A percentile compares a stretch with the other conserved stretches of the same genome.
Evolutionary conservation across 2,113 vertebrate genomes (phyloP).

Genomic region (Eulacestoma nigropectus): DNA sequence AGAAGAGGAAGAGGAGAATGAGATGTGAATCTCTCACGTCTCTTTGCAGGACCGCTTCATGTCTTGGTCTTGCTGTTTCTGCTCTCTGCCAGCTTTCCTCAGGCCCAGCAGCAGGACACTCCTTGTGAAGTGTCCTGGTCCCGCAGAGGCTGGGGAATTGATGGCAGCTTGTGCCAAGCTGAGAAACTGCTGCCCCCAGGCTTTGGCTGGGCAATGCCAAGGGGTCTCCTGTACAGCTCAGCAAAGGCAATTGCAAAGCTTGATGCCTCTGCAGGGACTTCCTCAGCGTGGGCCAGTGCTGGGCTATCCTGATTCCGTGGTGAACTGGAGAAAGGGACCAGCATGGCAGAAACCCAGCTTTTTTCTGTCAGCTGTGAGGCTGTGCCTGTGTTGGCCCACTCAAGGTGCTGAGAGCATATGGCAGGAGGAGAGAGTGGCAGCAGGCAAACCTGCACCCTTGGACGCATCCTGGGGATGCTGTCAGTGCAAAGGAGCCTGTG

Average conservation of each 20-base stretch:
- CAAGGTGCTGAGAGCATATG: rapidly evolving
- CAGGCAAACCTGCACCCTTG: not conserved
- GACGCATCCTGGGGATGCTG: rapidly evolving
- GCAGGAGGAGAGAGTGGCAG: not conserved
- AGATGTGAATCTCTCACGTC: not conserved
- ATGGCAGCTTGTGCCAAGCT: not conserved
- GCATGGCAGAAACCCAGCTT: not conserved
- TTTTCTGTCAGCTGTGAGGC: not conserved
- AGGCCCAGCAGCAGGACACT: not conserved
- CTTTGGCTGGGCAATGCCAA: not conserved
- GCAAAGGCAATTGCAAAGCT: not conserved
- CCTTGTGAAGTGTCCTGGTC: not conserved
- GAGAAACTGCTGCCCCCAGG: rapidly evolving
- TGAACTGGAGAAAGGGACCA: not conserved
- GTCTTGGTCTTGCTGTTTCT: not conserved
- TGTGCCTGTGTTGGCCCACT: rapidly evolving
- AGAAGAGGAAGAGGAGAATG: not conserved
- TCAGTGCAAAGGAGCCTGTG: rapidly evolving
- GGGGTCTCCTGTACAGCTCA: not conserved
- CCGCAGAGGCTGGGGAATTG: rapidly evolving
- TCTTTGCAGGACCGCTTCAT: not conserved
- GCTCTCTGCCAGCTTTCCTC: not conserved
- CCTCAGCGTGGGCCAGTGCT: not conserved
- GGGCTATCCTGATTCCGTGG: rapidly evolving
- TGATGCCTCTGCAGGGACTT: not conserved